Evolutionary conservation across 2,797 vertebrate genomes (phyloP), one percentile per base, ranked within the genome.

Genomic region (Sebastes ruberrimus): DNA sequence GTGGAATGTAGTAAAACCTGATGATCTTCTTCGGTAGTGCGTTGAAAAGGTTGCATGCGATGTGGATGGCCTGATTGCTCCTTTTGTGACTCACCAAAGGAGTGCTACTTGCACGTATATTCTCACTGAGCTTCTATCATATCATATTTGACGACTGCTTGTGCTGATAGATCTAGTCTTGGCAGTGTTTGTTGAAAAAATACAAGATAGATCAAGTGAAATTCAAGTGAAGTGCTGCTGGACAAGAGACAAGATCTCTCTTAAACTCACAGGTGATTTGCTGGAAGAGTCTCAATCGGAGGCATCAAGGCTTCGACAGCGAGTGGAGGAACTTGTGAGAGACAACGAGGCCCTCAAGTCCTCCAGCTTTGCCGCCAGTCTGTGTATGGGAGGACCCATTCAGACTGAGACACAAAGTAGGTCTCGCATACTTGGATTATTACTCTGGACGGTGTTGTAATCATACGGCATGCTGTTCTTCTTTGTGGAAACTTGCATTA

Each of bases 231-330:
- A 52, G 64, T 49, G 62, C 23, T 67, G 25, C 20, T 67, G 16
- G 76, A 74, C 57, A 52, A 46, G 27, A 78, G 35, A 82, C 7
- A 9, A 69, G n/a, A 71, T 80, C 59, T 88, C 14, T 78, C 28
- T 80, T 16, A 78, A 70, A 74, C 64, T 42, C 76, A 69, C 87
- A 99, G 99, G 99, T 73, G 97, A 99, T 70, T 95, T 99, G 78
- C 90, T 99, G 91, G 98, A 98, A 83, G 98, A 99, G 88, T 99
- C 99, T 30, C 98, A 99, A 67, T 94, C 97, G 1, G 99, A 99
- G 90, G 99, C 97, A 0, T 96, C 96, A 0, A 96, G 95, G 78
- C 96, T 99, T 68, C 95, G 98, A 7, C 98, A 98, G 94, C 96
- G 98, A 71, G 98, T 98, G 0, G 99, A 99, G 86, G 97, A 97